These are phyloP conservation scores for Empis livida DNA, from an alignment of 2,888 invertebrate species.

Conservation along the genomic window DNA sequence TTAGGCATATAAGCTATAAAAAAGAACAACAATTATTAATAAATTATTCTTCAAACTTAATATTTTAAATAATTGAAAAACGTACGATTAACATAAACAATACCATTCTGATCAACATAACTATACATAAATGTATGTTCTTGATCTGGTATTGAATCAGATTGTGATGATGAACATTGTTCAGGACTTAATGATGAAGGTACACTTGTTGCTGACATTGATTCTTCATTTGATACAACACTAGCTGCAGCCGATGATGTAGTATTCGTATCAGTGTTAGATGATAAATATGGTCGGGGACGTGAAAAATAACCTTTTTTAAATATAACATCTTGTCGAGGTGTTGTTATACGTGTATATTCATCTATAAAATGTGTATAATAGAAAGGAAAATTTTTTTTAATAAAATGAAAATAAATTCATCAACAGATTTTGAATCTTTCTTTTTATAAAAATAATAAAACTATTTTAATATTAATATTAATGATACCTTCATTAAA, in stretches of 20 bases:
- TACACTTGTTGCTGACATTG: conserved; percentile 13
- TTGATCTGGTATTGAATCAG: conserved; percentile 11
- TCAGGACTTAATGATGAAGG: conserved; percentile 14
- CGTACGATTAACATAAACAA: conserved; percentile 40
- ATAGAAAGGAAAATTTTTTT: too few species aligned
- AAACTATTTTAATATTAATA: too few species aligned
- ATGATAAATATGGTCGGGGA: conserved; percentile 12
- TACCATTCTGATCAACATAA: conserved; percentile 39
- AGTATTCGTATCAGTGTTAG: conserved; percentile 12
- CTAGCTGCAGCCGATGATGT: conserved; percentile 15
- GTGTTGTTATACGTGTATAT: conserved; percentile 56
- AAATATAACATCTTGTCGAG: conserved; percentile 55
- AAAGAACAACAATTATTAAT: neutral
- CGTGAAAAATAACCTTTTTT: conserved; percentile 53
- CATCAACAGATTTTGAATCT: too few species aligned
- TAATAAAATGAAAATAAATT: too few species aligned
- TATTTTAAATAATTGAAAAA: conserved; percentile 8
- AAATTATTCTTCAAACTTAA: neutral
- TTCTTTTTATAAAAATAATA: too few species aligned
- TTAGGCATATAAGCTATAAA: conserved; percentile 13
- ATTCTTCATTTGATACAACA: conserved; percentile 15
- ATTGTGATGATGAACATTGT: conserved; percentile 12
- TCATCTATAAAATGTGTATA: too few species aligned
- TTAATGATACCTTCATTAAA: conserved; percentile 14
- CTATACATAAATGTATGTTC: conserved; percentile 20